These are phyloP conservation scores for Rhizoglyphus robini DNA, from an alignment of 1,140 invertebrate species.

Conservation along the genomic window DNA sequence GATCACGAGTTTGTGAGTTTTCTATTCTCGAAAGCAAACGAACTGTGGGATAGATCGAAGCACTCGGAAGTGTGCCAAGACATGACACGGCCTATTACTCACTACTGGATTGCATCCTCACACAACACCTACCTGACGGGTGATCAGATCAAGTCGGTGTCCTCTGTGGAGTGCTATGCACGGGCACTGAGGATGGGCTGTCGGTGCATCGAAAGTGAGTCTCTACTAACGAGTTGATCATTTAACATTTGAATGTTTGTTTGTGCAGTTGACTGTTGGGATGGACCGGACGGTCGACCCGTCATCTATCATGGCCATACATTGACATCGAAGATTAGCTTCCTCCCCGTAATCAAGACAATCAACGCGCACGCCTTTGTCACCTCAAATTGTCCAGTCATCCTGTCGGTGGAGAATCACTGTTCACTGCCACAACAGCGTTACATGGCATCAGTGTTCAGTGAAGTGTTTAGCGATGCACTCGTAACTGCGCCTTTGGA, in stretches of 20 bases:
- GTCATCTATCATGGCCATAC: constrained; percentile 96
- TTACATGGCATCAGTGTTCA: constrained; percentile 80
- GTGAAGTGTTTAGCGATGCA: constrained; percentile 70
- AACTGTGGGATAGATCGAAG: constrained; percentile 59
- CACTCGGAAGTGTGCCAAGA: constrained; percentile 68
- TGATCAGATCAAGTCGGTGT: constrained; percentile 92
- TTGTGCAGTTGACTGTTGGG: constrained; percentile 77
- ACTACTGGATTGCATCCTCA: constrained; percentile 95
- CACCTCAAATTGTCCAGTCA: constrained; percentile 87
- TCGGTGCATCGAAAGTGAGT: constrained; percentile 70
- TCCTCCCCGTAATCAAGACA: constrained; percentile 82
- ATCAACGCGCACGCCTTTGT: constrained; percentile 93
- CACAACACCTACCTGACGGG: constrained; percentile 97
- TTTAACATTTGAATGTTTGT: constrained; percentile 10
- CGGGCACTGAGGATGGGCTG: constrained; percentile 80
- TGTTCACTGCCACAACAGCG: constrained; percentile 86
- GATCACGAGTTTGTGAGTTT: constrained; percentile 64
- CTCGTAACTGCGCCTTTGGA: constrained; percentile 61
- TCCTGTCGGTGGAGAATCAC: constrained; percentile 96
- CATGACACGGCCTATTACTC: constrained; percentile 75
- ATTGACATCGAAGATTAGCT: constrained; percentile 87
- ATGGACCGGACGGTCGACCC: constrained; percentile 81
- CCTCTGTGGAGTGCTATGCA: constrained; percentile 88
- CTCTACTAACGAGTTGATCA: not conserved
- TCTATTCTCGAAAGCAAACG: constrained; percentile 85